Base-by-base conservation (phyloP, 2,797 vertebrate species). In the Acanthis flammea region DNA sequence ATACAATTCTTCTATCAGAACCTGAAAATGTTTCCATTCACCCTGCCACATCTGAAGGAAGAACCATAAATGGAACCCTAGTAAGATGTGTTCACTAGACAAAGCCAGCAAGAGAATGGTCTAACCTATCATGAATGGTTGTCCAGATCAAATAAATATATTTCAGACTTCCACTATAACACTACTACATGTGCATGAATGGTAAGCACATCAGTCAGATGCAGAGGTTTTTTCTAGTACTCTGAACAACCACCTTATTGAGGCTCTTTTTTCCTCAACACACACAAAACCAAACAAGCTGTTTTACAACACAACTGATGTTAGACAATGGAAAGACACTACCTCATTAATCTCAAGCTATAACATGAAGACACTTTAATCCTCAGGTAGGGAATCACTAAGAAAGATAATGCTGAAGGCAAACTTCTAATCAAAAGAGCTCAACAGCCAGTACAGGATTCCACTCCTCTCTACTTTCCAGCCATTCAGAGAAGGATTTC, bases 191-290 rank as follows among this genome's bases (percentile, higher is more conserved):
- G 58, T 92, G 35, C 39, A 25, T 10, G 23, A 28, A 37, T 10
- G 33, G 48, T 19, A 63, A 71, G 14, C 13, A 4, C 53, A 57
- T 39, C 45, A 22, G 6, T 48, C n/a, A 77, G 48, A 51, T 77
- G 79, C 3, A 17, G 5, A 2, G 8, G 0, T 0, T 21, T 73
- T 24, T 10, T 4, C 61, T 17, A 37, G 24, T 60, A 51, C 19
- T 84, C 18, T 58, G 14, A 95, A 60, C 19, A 63, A 62, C 24
- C 28, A 42, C 3, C 42, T 82, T 71, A 67, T 0, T 66, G 23
- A 63, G 19, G 35, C 5, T n/a, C 18, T 13, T 50, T 25, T 30
- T 21, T 0, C 1, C 9, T 23, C 28, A 61, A 23, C 6, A 54
- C 4, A 84, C 1, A 3, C 14, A 33, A 67, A 75, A 88, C 63